Evolutionary conservation across 53 echinoderm and acorn worm species (phyloP).

Genomic region (Actinopyga echinites): DNA sequence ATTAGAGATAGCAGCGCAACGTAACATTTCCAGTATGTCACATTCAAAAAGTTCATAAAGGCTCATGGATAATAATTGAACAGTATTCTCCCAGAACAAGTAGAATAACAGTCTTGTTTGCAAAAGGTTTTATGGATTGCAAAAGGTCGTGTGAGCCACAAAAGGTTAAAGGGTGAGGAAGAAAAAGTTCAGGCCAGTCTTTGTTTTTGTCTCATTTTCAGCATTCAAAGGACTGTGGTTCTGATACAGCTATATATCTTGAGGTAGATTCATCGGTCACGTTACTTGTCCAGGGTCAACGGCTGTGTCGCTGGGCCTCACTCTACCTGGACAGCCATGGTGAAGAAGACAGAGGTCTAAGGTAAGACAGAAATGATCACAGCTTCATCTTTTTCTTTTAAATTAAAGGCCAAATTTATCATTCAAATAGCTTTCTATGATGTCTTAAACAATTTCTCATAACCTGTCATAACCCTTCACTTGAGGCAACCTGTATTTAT

Average conservation of each 20-base stretch:
- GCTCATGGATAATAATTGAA: background rate
- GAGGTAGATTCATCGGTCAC: conserved; percentile 83
- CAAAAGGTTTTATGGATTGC: background rate
- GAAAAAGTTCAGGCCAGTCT: too few species aligned
- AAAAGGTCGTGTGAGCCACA: background rate
- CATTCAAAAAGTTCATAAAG: background rate
- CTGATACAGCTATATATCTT: conserved; percentile 78
- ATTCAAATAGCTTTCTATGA: too few species aligned
- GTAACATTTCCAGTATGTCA: too few species aligned
- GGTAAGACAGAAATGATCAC: conserved; percentile 33
- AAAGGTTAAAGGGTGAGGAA: background rate
- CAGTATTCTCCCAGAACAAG: background rate
- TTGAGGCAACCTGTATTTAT: too few species aligned
- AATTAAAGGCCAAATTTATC: too few species aligned
- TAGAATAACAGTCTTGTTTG: background rate
- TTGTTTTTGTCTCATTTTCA: background rate
- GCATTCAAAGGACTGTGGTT: conserved; percentile 84
- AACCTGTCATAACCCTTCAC: too few species aligned
- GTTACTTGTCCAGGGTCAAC: conserved; percentile 73
- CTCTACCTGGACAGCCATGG: conserved; percentile 94
- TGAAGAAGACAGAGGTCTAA: conserved; percentile 89
- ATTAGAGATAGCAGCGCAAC: too few species aligned
- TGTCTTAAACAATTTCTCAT: too few species aligned
- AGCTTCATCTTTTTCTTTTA: too few species aligned
- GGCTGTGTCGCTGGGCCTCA: conserved; percentile 87